Evolutionary conservation across 2,113 vertebrate genomes (phyloP).

Genomic region (Pterocles orientalis): DNA sequence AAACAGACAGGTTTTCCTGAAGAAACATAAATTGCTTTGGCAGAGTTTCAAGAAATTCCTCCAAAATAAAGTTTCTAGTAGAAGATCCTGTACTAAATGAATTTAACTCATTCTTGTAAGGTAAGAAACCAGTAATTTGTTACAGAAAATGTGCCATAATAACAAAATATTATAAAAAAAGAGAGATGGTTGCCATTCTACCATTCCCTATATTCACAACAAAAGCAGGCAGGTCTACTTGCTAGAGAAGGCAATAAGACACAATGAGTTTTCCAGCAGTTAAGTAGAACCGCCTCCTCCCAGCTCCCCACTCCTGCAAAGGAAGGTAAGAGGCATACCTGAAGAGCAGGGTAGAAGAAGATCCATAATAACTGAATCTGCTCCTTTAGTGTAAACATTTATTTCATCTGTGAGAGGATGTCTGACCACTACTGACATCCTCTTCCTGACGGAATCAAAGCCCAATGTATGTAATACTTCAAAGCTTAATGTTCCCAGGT

Average conservation of each 20-base stretch:
- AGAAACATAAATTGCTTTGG: background rate
- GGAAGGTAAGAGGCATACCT: slow-evolving; percentile 66
- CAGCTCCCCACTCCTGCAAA: background rate
- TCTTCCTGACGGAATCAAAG: slow-evolving; percentile 92
- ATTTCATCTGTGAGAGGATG: slow-evolving; percentile 94
- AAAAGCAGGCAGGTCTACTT: background rate
- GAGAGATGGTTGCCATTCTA: background rate
- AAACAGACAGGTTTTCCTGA: background rate
- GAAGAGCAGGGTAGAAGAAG: slow-evolving; percentile 84
- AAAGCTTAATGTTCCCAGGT: slow-evolving; percentile 90
- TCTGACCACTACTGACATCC: slow-evolving; percentile 96
- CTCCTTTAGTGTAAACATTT: slow-evolving; percentile 96
- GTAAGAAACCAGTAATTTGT: background rate
- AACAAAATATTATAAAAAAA: background rate
- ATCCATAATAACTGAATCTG: slow-evolving; percentile 94
- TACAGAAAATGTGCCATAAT: background rate
- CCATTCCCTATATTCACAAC: background rate
- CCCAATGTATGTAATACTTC: slow-evolving; percentile 93
- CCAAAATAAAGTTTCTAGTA: background rate
- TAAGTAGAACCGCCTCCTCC: background rate
- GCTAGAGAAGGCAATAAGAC: background rate
- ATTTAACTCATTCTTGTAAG: background rate
- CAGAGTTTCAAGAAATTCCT: background rate
- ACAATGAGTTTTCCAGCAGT: background rate
- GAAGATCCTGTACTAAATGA: background rate